Conservation (phyloP, 2,888 invertebrate genomes). For the Camponotus fellah region DNA sequence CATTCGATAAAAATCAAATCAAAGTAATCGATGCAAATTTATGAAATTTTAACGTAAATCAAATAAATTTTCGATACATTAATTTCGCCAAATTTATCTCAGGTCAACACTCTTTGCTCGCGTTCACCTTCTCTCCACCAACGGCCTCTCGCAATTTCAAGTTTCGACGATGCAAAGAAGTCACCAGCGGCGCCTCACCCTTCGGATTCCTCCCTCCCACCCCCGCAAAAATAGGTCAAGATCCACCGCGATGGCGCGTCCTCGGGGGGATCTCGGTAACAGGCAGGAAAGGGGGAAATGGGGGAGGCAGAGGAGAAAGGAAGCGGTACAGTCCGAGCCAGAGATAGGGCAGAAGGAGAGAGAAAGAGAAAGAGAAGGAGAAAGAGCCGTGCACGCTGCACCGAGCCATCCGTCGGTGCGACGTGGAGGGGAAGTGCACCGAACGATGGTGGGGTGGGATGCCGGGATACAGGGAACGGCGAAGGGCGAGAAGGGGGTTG, state of each 20-base stretch:
- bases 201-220: slow-evolving; percentile 30
- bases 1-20: neutral
- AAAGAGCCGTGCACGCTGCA: slow-evolving; percentile 40
- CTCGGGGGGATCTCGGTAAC: slow-evolving; percentile 31
- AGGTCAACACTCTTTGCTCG: neutral
- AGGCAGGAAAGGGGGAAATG: slow-evolving; percentile 29
- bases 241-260: slow-evolving; percentile 48
- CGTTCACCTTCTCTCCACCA: neutral
- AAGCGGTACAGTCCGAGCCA: slow-evolving; percentile 34
- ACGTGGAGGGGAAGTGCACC: slow-evolving; percentile 60
- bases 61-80: neutral
- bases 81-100: neutral
- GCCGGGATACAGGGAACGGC: slow-evolving; percentile 46
- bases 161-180: slow-evolving; percentile 9
- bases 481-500: slow-evolving; percentile 61
- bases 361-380: slow-evolving; percentile 2
- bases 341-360: slow-evolving; percentile 42
- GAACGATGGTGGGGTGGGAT: slow-evolving; percentile 39
- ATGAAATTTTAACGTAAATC: neutral
- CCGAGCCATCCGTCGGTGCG: slow-evolving; percentile 42
- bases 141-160: neutral
- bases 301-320: slow-evolving; percentile 26
- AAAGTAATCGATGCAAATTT: no score
- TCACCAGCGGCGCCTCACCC: slow-evolving; percentile 25
- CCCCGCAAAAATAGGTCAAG: slow-evolving; percentile 68